Percentiles rank a stretch among this genome's conserved stretches.
These are phyloP conservation scores for Pseudolycoriella hygida DNA, from an alignment of 2,888 invertebrate species.

Conservation along the genomic window DNA sequence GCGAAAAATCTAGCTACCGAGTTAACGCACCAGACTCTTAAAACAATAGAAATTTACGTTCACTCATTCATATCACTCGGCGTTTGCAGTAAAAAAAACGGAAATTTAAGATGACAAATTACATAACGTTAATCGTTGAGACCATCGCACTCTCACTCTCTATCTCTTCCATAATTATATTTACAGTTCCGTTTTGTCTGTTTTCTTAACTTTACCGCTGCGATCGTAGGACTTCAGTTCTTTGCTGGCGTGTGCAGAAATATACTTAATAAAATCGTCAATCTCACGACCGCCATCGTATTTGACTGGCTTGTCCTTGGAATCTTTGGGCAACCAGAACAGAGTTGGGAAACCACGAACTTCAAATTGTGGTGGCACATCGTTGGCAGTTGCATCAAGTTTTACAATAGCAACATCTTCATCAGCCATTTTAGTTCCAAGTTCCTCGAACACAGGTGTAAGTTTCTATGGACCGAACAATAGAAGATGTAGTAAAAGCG, in stretches of 20 bases:
- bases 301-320: slow-evolving; percentile 56
- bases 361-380: slow-evolving; percentile 78
- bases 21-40: no score
- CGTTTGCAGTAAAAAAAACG: no score
- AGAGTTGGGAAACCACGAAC: slow-evolving; percentile 97
- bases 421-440: slow-evolving; percentile 70
- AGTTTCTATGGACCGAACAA: no score
- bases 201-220: slow-evolving; percentile 47
- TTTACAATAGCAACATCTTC: slow-evolving; percentile 89
- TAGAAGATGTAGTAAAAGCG: no score
- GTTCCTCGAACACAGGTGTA: slow-evolving; percentile 82
- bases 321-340: slow-evolving; percentile 82
- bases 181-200: slow-evolving; percentile 24
- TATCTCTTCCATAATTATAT: not conserved
- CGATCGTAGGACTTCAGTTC: slow-evolving; percentile 79
- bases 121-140: no score
- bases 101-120: no score
- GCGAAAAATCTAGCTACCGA: no score
- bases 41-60: no score
- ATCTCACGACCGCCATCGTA: slow-evolving; percentile 89
- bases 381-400: slow-evolving; percentile 97
- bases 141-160: no score
- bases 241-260: slow-evolving; percentile 76
- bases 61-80: no score
- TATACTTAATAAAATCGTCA: slow-evolving; percentile 87